Evolutionary conservation across 2,888 invertebrate genomes (phyloP).

Genomic region (Onthophagus sagittarius): DNA sequence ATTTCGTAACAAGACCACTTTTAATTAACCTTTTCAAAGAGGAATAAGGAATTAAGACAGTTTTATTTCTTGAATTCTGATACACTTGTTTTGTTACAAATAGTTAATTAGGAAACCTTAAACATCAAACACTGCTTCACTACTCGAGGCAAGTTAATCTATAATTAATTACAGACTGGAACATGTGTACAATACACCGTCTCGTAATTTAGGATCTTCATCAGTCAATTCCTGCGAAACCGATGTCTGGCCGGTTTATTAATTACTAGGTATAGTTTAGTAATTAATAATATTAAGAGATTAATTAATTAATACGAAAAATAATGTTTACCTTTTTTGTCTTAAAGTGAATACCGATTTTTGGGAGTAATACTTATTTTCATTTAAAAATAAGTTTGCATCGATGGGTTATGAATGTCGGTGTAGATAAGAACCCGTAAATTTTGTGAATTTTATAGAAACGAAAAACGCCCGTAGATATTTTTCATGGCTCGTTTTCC

Average conservation of each 20-base stretch:
- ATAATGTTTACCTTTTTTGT: too few species aligned
- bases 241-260: not conserved
- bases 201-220: not conserved
- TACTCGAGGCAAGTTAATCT: not conserved
- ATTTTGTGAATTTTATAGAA: not conserved
- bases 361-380: too few species aligned
- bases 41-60: not conserved
- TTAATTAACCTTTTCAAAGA: not conserved
- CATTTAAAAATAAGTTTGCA: not conserved
- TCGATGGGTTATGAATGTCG: not conserved
- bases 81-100: not conserved
- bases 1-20: not conserved
- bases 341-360: too few species aligned
- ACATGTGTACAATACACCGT: not conserved
- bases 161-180: not conserved
- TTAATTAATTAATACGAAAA: too few species aligned
- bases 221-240: not conserved
- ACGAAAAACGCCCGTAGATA: not conserved
- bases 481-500: not conserved
- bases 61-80: not conserved
- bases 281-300: too few species aligned
- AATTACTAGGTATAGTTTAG: not conserved
- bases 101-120: not conserved
- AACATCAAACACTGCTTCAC: not conserved
- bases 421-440: not conserved